Evolutionary conservation across 2,888 invertebrate genomes (phyloP).

Genomic region (Deroplatys truncata): DNA sequence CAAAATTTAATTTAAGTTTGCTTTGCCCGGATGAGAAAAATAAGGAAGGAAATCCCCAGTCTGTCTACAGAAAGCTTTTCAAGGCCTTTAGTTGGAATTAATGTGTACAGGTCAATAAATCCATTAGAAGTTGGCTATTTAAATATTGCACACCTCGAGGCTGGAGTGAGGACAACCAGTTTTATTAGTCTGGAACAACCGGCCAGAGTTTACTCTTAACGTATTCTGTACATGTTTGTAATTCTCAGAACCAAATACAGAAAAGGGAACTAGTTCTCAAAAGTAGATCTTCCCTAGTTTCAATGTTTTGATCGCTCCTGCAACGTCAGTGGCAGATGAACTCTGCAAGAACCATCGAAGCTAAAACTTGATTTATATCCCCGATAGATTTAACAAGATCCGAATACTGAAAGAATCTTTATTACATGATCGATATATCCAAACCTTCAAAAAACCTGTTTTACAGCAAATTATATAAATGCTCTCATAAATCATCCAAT

Average conservation of each 20-base stretch:
- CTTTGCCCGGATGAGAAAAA: neutral
- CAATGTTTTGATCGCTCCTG: neutral
- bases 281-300: neutral
- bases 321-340: neutral
- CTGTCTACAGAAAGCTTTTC: neutral
- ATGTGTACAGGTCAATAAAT: neutral
- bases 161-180: neutral
- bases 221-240: neutral
- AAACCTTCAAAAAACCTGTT: too few species aligned
- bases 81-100: neutral
- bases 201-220: neutral
- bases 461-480: too few species aligned
- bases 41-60: neutral
- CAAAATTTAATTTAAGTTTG: too few species aligned
- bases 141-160: neutral
- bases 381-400: too few species aligned
- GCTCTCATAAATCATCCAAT: too few species aligned
- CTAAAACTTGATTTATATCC: too few species aligned
- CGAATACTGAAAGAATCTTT: too few species aligned
- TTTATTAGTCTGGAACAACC: neutral
- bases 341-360: too few species aligned
- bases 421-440: too few species aligned
- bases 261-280: neutral
- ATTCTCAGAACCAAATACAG: neutral
- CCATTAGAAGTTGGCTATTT: neutral